Evolutionary conservation across 2,113 vertebrate species (phyloP), one percentile per base, ranked within the genome.

Genomic region (Telmatochromis bifrenatus): DNA sequence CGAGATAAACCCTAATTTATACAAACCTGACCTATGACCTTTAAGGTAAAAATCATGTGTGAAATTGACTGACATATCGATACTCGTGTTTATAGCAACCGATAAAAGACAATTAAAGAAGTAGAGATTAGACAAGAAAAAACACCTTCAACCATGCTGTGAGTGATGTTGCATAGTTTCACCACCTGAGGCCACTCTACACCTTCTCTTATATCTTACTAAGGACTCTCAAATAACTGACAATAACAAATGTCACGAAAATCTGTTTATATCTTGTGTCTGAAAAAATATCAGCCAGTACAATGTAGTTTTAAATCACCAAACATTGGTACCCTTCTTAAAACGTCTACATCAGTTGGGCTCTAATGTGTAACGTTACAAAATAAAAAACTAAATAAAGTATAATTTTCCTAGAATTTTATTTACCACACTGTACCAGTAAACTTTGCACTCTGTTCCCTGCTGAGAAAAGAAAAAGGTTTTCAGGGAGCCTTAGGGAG

Each of bases 11-110:
- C 31, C 60, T 65, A 35, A 35, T 62, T 35, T 12, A 62, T 19
- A 62, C 17, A 62, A 62, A 35, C 31, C 60, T 12, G 31, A 65
- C 60, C 31, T 65, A n/a, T 65, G 60, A n/a, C 31, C 60, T 35
- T 65, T 12, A n/a, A 35, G 17, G 31, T 65, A 35, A 62, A 62
- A 62, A 65, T n/a, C 60, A 35, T 35, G 31, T 35, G 31, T 65
- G 17, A 37, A n/a, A 65, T 12, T 11, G 17, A 70, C 35, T 13
- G 1, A 70, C n/a, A 23, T 70, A 70, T 15, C 1, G 7, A 39
- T 37, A 37, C n/a, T 45, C 2, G 0, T 0, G 5, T 42, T 45
- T 45, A 26, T 45, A 73, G 21, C 7, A 23, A 73, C 13, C 0
- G 7, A 42, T 73, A 45, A 45, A 42, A 26, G 65, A 73, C 65